These are phyloP conservation scores for Psittacula derbiana DNA, from an alignment of 2,797 vertebrate genomes.

Conservation along the genomic window DNA sequence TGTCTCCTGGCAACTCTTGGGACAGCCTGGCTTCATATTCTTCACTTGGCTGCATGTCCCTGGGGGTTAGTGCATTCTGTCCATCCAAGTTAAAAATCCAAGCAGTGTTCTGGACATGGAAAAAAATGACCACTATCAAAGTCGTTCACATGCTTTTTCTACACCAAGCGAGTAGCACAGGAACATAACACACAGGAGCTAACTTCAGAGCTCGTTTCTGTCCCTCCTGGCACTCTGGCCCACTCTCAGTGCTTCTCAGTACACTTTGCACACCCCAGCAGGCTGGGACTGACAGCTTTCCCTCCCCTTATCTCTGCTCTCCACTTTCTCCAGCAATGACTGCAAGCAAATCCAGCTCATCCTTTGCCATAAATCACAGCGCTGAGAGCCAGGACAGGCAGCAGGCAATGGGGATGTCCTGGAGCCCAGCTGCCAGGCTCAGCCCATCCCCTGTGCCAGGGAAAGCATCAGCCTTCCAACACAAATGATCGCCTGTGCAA, in stretches of 20 bases:
- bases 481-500: neutral
- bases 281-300: neutral
- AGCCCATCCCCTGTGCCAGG: neutral
- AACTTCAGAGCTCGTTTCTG: neutral
- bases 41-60: neutral
- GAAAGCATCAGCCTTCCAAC: neutral
- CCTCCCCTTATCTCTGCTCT: neutral
- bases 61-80: neutral
- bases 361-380: neutral
- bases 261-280: rapidly evolving
- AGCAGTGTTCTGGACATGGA: neutral
- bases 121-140: neutral
- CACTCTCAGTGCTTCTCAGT: neutral
- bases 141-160: neutral
- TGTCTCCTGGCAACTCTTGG: neutral
- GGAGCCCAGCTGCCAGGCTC: neutral
- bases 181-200: rapidly evolving
- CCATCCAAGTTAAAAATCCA: neutral
- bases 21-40: neutral
- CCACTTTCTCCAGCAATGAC: neutral
- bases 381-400: neutral
- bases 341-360: neutral
- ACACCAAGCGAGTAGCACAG: neutral
- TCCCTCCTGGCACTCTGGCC: neutral
- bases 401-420: neutral